Conservation (phyloP, 2,888 invertebrate genomes). For the Listrodromus nycthemerus region DNA sequence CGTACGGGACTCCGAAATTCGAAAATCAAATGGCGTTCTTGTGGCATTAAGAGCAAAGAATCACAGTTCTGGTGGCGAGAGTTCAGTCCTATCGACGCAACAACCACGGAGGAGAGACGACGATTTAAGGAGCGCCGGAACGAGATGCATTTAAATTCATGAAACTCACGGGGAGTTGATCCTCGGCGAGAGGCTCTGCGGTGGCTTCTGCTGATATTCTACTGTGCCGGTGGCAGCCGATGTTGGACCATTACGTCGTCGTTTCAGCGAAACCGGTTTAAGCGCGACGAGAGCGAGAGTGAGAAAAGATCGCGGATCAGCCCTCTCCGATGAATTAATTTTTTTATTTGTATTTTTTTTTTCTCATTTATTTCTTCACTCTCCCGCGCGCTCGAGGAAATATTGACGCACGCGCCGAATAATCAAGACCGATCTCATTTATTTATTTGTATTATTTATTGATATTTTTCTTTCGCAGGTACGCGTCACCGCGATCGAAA, state of each 20-base stretch:
- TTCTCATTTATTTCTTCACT: not conserved
- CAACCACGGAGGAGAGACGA: not conserved
- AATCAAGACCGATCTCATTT: conserved; percentile 53
- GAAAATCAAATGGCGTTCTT: conserved; percentile 1
- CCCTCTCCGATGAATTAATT: conserved; percentile 42
- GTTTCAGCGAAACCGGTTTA: conserved; percentile 76
- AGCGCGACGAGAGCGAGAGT: conserved; percentile 54
- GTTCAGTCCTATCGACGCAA: not conserved
- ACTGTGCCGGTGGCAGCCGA: conserved; percentile 55
- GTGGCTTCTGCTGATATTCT: conserved; percentile 61
- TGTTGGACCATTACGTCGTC: conserved; percentile 74
- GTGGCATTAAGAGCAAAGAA: not conserved
- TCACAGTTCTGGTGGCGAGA: not conserved
- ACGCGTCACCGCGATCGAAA: conserved; percentile 24
- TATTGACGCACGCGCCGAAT: conserved; percentile 59
- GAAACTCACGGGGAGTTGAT: conserved; percentile 71
- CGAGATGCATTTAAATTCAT: conserved; percentile 72
- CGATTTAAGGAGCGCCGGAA: conserved; percentile 36
- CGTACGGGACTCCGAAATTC: conserved; percentile 1
- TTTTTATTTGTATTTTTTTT: conserved; percentile 6
- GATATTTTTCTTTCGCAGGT: not conserved
- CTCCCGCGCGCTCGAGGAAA: conserved; percentile 55
- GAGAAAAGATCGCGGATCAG: conserved; percentile 46
- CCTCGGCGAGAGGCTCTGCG: conserved; percentile 42
- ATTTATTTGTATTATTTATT: not conserved